Base-by-base conservation (phyloP, 2,888 invertebrate genomes). In the Brenthis hecate region DNA sequence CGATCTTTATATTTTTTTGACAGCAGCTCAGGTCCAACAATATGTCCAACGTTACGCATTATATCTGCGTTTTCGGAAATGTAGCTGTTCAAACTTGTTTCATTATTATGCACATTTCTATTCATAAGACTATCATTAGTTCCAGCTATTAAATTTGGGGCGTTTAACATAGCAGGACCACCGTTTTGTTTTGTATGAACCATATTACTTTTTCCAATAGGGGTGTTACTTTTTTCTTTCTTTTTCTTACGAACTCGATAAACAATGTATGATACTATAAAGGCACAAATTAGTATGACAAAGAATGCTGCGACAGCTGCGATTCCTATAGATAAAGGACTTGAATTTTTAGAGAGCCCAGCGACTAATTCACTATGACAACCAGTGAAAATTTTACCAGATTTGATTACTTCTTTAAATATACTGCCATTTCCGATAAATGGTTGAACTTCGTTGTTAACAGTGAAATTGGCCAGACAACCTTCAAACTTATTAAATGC, bases 241-340 rank as follows among this genome's bases (percentile, higher is more conserved):
- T 96, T 97, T 84, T 98, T 97, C 65, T 97, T 96, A 19, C 98
- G 94, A 72, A 98, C 93, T 56, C 98, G 95, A 85, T 98, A 98
- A 54, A 98, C 97, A n/a, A 98, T 94, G 81, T 98, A 98, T 60
- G 98, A 98, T 23, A 97, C 96, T 68, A 97, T 93, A 78, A 98
- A 98, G 14, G 98, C 98, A 13, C 98, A 96, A 63, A 98, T 94
- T 14, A 98, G 91, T 70, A 98, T 96, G 6, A 97, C 96, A 82
- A 99, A 98, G 93, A 99, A 98, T 32, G 98, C 97, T 73, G 98
- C 97, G 23, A 99, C 98, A 48, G 99, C 92, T 1, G 98, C 98
- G 69, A 99, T 96, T 65, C 98, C 99, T 72, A 98, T 97, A 80
- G 97, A 97, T 11, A 99, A 91, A 0, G 98, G 98, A 89, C 97